Conservation (phyloP, 2,888 invertebrate species). For the Cephus sareptanus region DNA sequence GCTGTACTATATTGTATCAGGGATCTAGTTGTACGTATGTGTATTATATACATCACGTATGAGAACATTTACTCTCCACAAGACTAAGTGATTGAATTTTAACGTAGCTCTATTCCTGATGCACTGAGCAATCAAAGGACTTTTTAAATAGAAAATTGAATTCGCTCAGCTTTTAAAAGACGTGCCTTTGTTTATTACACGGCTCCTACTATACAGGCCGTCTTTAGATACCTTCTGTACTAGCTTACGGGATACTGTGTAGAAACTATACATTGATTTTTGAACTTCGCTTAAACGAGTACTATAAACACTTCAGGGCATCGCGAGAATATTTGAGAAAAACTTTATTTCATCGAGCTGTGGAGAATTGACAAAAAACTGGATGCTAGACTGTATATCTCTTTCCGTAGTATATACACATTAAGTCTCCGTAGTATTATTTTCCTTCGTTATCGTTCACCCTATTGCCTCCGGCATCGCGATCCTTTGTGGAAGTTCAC, state of each 20-base stretch:
- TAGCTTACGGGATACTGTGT: neutral
- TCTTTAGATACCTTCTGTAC: neutral
- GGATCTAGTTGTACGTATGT: conserved; percentile 11
- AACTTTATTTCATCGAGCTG: neutral
- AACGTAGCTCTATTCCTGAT: neutral
- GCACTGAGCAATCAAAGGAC: neutral
- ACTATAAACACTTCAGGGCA: neutral
- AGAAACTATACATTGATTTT: neutral
- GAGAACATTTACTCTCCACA: conserved; percentile 22
- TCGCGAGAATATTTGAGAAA: conserved; percentile 7
- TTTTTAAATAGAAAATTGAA: neutral
- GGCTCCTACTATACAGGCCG: neutral
- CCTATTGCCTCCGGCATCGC: neutral
- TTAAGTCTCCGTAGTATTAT: neutral
- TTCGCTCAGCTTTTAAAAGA: conserved; percentile 3
- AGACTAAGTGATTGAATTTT: conserved; percentile 32
- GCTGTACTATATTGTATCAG: conserved; percentile 11
- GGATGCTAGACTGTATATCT: neutral
- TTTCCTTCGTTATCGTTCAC: neutral
- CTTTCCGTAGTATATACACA: neutral
- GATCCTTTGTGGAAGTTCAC: conserved; percentile 16
- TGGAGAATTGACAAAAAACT: neutral
- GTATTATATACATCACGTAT: conserved; percentile 10
- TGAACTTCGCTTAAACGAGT: conserved; percentile 8
- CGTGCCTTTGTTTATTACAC: conserved; percentile 1